Evolutionary conservation across 37 sponge, comb jelly and placozoan species (phyloP), one percentile per base, ranked within the genome.

Genomic region (Theonella swinhoei): DNA sequence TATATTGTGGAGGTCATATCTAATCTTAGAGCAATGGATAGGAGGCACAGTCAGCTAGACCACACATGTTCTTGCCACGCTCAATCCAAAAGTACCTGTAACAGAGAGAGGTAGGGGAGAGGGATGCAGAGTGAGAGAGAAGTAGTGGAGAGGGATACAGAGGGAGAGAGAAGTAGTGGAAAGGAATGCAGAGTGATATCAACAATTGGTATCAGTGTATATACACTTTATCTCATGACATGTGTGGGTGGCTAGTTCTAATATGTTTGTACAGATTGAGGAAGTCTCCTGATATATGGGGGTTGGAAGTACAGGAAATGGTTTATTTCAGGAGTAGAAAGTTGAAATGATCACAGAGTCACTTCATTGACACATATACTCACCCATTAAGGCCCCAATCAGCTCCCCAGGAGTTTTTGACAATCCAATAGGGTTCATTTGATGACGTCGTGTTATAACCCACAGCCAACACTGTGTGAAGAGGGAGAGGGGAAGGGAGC

Each of bases 361-460:
- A 14, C 9, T 23, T 39, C 39, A 36, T 17, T n/a, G n/a, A n/a
- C n/a, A n/a, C n/a, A n/a, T n/a, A n/a, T n/a, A 39, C 90, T 68
- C 39, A 92, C 92, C 92, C 92, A 1, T 92, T 38, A 9, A 88
- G 41, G 54, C 92, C 92, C 33, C 33, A 92, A 0, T 42, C 39
- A 24, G 76, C 19, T 29, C 92, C 88, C 92, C 92, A 92, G 31
- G 92, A 92, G 39, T 92, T 92, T 80, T 92, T 92, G 28, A 92
- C 85, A 70, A 92, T 92, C 92, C 92, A 92, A 74, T 92, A 92
- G 23, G 66, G 62, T 25, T 79, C 82, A 3, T 76, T 80, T 24
- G 29, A 33, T 7, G 74, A 68, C 58, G 88, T 84, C 23, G 38
- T 68, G 47, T 80, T 80, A 42, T 92, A 92, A 70, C 92, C 88